A percentile compares a stretch with the other conserved stretches of the same genome.
phyloP scores from a whole-genome alignment of 2,113 vertebrate species.

The Meriones unguiculatus region DNA sequence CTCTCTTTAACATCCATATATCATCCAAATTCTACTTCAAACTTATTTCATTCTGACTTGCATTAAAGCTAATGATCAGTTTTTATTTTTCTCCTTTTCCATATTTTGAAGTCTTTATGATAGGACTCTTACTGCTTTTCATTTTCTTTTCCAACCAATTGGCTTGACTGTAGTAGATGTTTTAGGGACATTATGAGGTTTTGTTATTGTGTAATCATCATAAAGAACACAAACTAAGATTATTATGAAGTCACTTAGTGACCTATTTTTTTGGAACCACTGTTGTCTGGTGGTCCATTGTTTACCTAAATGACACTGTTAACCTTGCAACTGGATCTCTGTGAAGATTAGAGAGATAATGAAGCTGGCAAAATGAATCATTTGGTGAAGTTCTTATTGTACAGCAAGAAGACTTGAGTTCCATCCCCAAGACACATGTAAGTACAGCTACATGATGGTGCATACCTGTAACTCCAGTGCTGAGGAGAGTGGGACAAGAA shows the following conservation, averaged over 20 bases:
- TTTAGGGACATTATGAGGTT: not conserved
- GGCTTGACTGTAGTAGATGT: not conserved
- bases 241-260: not conserved
- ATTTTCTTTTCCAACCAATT: not conserved
- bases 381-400: not conserved
- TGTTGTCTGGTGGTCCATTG: not conserved
- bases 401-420: not conserved
- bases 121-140: not conserved
- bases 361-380: not conserved
- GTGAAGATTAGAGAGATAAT: not conserved
- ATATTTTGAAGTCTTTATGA: not conserved
- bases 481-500: fast-evolving
- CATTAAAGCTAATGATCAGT: not conserved
- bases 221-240: not conserved
- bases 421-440: not conserved
- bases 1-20: not conserved
- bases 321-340: no score
- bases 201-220: not conserved
- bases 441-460: not conserved
- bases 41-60: constrained; percentile 22
- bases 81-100: not conserved
- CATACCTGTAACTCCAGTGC: no score
- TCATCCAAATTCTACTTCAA: constrained; percentile 4
- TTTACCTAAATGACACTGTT: not conserved
- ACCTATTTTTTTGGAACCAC: not conserved